Base-by-base conservation (phyloP, 2,113 vertebrate genomes). In the Phrynosoma platyrhinos region DNA sequence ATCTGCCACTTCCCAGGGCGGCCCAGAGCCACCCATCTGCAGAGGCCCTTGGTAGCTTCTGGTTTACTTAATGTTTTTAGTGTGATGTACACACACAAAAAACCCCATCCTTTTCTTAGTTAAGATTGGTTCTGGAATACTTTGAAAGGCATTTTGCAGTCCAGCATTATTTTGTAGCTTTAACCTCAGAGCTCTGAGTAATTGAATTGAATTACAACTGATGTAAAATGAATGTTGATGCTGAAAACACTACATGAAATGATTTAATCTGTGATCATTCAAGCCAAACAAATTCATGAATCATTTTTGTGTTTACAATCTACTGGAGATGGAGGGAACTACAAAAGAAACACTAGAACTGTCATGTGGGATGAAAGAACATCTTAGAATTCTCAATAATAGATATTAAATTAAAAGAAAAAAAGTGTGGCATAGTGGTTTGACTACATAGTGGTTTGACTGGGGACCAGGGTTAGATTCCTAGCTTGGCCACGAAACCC, bases 231-330 rank as follows among this genome's bases (percentile, higher is more conserved):
- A 75, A 72, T 86, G 75, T 87, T 66, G 79, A 89, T 88, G 69
- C 40, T 77, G 55, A 87, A 91, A 84, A 72, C 64, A 72, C 83
- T 72, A 75, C 85, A 91, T 66, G 32, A 84, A 91, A 86, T 91
- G 0, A 91, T 93, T 93, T 91, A 90, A 91, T 94, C 87, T 90
- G 36, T 84, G 88, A 40, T 79, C 75, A 91, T 69, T 92, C 84
- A 82, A 89, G 82, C 80, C 79, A 81, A 85, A 90, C 80, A 89
- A 91, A 94, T 87, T 23, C 30, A 14, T 86, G n/a, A 90, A 90
- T 93, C 89, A 88, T 79, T 89, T 69, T 36, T 71, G 69, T 0
- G 9, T 30, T 81, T 78, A 90, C 83, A 58, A 71, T 58, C 23
- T 83, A 81, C 62, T 74, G 83, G 72, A 91, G 84, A 85, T 89